phyloP scores from a whole-genome alignment of 2,113 vertebrate species.

The Gambusia affinis region DNA sequence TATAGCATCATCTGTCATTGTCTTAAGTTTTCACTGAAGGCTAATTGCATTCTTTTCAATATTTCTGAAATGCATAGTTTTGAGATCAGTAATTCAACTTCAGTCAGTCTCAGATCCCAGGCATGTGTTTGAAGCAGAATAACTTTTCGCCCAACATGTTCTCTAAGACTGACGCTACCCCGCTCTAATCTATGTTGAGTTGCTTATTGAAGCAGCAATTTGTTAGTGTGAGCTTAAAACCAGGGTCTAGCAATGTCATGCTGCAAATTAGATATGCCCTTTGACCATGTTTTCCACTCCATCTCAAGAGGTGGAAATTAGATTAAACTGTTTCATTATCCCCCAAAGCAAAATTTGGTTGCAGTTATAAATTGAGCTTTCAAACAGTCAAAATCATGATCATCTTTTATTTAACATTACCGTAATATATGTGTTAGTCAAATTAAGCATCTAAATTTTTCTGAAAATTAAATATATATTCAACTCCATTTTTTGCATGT shows the following conservation, averaged over 20 bases:
- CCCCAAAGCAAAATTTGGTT: constrained; percentile 39
- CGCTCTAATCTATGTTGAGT: constrained; percentile 68
- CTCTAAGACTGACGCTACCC: constrained; percentile 48
- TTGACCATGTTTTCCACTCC: constrained; percentile 75
- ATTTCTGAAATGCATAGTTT: neutral
- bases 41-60: neutral
- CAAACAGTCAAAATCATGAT: constrained; percentile 16
- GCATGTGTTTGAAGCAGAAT: constrained; percentile 27
- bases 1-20: neutral
- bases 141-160: constrained; percentile 48
- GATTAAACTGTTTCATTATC: constrained; percentile 78
- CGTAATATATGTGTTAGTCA: neutral
- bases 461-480: neutral
- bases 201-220: constrained; percentile 81
- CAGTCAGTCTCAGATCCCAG: constrained; percentile 10
- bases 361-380: constrained; percentile 37
- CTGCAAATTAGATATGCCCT: constrained; percentile 77
- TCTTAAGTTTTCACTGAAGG: neutral
- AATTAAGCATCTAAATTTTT: neutral
- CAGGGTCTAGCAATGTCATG: constrained; percentile 77
- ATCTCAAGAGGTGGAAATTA: constrained; percentile 76
- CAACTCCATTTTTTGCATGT: neutral
- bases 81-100: constrained; percentile 1
- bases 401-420: neutral
- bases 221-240: constrained; percentile 73